Percentiles rank a stretch among this genome's conserved stretches.
Conservation (phyloP, 2,797 vertebrate genomes). For the Nyctalus aviator region DNA sequence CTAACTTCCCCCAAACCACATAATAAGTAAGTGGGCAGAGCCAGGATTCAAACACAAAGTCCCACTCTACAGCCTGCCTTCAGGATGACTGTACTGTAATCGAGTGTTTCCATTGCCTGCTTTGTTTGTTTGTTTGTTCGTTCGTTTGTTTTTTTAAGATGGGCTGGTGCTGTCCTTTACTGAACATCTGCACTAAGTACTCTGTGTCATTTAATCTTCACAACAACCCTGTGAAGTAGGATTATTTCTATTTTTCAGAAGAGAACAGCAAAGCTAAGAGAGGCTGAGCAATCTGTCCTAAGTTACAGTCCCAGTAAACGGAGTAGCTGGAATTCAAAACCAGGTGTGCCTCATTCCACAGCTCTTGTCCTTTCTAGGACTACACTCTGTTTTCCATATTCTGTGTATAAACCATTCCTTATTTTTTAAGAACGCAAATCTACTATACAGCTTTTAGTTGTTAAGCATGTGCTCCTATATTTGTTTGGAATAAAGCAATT, state of each 20-base stretch:
- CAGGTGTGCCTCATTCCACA: not conserved
- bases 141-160: not conserved
- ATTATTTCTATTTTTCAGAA: conserved; percentile 2
- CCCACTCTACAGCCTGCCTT: not conserved
- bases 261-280: not conserved
- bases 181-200: not conserved
- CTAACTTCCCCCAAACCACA: not conserved
- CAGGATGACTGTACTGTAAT: not conserved
- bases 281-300: not conserved
- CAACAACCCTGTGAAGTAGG: not conserved
- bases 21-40: not conserved
- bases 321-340: not conserved
- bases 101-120: not conserved
- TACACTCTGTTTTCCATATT: not conserved
- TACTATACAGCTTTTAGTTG: conserved; percentile 6
- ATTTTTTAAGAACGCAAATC: conserved; percentile 12
- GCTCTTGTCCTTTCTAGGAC: not conserved
- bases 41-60: not conserved
- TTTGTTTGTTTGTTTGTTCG: too few species aligned
- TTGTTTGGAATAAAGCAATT: conserved; percentile 36
- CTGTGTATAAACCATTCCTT: not conserved
- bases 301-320: not conserved
- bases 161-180: not conserved
- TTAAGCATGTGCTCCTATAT: not conserved
- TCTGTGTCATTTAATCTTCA: not conserved